phyloP scores from a whole-genome alignment of 92 coral and sea anemone genomes.

The Plumapathes pennacea region DNA sequence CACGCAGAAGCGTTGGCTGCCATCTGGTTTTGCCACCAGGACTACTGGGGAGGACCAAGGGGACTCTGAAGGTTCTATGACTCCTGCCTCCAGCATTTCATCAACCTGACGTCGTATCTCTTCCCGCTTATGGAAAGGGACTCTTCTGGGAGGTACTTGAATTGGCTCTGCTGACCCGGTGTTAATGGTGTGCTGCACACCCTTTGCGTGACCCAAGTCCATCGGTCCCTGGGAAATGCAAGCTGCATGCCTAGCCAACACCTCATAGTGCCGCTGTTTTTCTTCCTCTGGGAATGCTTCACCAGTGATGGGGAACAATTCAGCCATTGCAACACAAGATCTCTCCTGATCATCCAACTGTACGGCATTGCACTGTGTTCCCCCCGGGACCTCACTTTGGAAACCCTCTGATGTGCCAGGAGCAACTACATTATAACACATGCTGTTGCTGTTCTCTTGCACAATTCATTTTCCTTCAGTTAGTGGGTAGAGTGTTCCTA shows the following conservation, averaged over 20 bases:
- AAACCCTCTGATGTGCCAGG: not conserved
- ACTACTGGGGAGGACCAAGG: conserved; percentile 52
- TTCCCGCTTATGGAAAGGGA: conserved; percentile 34
- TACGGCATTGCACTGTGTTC: not conserved
- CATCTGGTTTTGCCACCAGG: conserved; percentile 25
- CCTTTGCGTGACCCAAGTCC: conserved; percentile 27
- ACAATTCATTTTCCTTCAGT: not conserved
- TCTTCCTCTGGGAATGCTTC: conserved; percentile 7
- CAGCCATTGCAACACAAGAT: not conserved
- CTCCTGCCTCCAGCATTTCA: conserved; percentile 26
- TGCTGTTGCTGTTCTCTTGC: not conserved
- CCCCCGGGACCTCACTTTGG: not conserved
- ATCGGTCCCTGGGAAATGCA: conserved; percentile 16
- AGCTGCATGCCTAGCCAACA: conserved; percentile 2
- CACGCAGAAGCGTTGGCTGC: conserved; percentile 14
- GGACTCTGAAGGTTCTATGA: conserved; percentile 38
- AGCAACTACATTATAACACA: not conserved
- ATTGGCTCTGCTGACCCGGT: conserved; percentile 23
- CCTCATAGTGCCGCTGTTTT: not conserved
- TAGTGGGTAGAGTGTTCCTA: no score
- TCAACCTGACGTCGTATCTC: conserved; percentile 27
- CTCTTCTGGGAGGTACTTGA: conserved; percentile 22
- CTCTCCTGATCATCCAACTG: not conserved
- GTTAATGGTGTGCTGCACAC: conserved; percentile 21
- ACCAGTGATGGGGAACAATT: conserved; percentile 26